Base-by-base conservation (phyloP, 2,797 vertebrate genomes). In the Sebastes itinus region DNA sequence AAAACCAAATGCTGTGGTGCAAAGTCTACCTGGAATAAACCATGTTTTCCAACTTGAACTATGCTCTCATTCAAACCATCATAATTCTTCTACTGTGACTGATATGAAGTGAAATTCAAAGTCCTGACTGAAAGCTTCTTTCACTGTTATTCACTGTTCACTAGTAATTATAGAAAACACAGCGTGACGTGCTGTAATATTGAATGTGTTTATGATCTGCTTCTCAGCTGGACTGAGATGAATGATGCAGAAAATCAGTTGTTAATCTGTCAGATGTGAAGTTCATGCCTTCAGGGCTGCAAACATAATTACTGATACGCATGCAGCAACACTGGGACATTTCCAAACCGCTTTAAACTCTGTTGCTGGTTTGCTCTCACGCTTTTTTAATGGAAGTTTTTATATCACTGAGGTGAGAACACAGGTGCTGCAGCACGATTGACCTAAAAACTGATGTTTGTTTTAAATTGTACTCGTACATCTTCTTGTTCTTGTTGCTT, bases 151-250 rank as follows among this genome's bases (percentile, higher is more conserved):
- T 49, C 35, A 38, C 58, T 54, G 12, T 14, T 76, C 18, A 38
- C 18, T 59, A 3, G 1, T n/a, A 8, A 25, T 71, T 2, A 35
- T 54, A 27, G 67, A 46, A 49, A 55, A 35, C 28, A 10, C 38
- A 42, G 38, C 63, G 52, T 62, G 16, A n/a, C 16, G 32, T 42
- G 20, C 49, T 52, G 49, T 46, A 52, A 3, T 23, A 28, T 20
- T 35, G 5, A 35, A 38, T 28, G 5, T 54, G 38, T 49, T 67
- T 13, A 18, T 76, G 16, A 73, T 69, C 13, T 61, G 23, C 20
- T 30, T 69, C 64, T 69, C 83, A 56, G 77, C 80, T 75, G 65
- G 70, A 66, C 67, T 78, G 85, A 82, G 79, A 90, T 66, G 35
- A 86, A 61, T 87, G 22, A 61, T 20, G 35, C 14, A 56, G 18